Base-by-base conservation (phyloP, 2,113 vertebrate species). In the Chaetodon auriga region DNA sequence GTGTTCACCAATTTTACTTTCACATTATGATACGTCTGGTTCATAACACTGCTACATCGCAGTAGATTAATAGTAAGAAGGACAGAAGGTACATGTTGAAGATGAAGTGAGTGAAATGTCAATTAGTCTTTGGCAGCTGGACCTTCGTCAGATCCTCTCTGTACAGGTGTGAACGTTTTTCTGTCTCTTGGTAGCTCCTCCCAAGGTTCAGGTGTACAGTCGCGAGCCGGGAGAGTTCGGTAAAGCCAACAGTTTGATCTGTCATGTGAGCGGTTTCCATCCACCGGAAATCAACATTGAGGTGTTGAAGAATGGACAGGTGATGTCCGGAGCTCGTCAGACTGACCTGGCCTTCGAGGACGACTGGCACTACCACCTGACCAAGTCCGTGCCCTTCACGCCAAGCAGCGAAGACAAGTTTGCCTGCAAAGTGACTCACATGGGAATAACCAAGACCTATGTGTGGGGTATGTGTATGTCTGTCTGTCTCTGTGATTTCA, bases 341-440 rank as follows among this genome's bases (percentile, higher is more conserved):
- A 79, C 95, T 0, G 96, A 97, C 78, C 86, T 97, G 93, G 90
- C 96, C 66, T 99, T 98, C 71, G 90, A 92, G 1, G 76, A 91
- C 0, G 90, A 93, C 77, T 98, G 97, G 97, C 62, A 91, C 9
- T 99, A 97, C 86, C 86, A 97, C 63, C 93, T 95, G 25, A 96
- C 96, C 82, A 94, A 78, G 2, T 45, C 90, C 0, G 85, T 0
- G 0, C 0, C n/a, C 0, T 95, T 97, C 82, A 78, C 0, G 0
- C 96, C 96, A 0, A 0, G 0, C 0, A 7, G 0, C 0, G 60
- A 0, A 0, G 90, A 92, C 0, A 0, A 0, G 0, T 97, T 75
- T 4, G 0, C 0, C 1, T 99, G 97, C 86, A 75, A 0, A 0
- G 97, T 98, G 75, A 36, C 0, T 0, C 97, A 98, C 12, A 0